phyloP scores from a whole-genome alignment of 30 jellyfish, hydroid and myxozoan species.

The Cassiopea xamachana region DNA sequence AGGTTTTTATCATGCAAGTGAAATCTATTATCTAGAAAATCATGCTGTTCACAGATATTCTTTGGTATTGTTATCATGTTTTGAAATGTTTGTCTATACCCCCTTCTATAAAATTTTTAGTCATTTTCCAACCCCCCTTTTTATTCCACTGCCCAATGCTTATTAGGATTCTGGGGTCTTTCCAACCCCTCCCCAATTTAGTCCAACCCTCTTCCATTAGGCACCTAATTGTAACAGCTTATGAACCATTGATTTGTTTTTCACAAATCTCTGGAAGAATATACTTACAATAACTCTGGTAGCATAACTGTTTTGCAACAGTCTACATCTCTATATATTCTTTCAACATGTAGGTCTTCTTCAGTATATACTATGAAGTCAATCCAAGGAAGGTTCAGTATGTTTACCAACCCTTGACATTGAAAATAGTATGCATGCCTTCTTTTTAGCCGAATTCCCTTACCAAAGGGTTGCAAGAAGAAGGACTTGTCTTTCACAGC shows the following conservation, averaged over 20 bases:
- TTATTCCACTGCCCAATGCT: too few species aligned
- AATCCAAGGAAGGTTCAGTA: constrained; percentile 35
- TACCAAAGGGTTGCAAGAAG: constrained; percentile 13
- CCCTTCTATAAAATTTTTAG: not conserved
- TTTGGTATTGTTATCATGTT: not conserved
- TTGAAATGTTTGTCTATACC: not conserved
- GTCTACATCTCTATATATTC: constrained; percentile 14
- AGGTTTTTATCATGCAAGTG: not conserved
- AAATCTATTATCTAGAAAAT: not conserved
- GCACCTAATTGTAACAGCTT: too few species aligned
- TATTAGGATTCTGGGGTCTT: too few species aligned
- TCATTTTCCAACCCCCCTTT: not conserved
- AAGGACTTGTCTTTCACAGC: constrained; percentile 54
- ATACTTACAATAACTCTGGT: not conserved
- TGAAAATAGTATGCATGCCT: constrained; percentile 40
- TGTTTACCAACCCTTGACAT: constrained; percentile 70
- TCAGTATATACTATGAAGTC: constrained; percentile 70
- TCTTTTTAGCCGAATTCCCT: constrained; percentile 39
- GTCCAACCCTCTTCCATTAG: too few species aligned
- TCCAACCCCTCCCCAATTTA: too few species aligned
- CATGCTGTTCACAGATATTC: not conserved
- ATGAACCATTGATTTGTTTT: too few species aligned
- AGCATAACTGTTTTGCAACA: constrained; percentile 43
- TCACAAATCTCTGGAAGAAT: too few species aligned
- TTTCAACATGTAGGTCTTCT: constrained; percentile 49